Conservation (phyloP, 2,113 vertebrate species). For the Paraplagusia blochii region DNA sequence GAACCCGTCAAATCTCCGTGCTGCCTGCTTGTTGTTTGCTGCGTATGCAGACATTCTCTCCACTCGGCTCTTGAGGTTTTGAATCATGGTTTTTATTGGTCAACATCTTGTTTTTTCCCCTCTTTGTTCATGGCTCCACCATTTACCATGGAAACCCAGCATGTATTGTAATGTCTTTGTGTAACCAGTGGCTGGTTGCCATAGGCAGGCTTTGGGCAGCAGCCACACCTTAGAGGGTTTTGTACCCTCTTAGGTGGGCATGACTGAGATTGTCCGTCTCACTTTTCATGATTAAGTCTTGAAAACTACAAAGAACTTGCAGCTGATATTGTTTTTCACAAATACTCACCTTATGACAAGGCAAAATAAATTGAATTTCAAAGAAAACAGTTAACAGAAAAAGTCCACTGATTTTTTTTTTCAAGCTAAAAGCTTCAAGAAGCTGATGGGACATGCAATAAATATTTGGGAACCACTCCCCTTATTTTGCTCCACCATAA, state of each 20-base stretch:
- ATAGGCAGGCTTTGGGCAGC: conserved; percentile 44
- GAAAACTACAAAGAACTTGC: too few relatives aligned
- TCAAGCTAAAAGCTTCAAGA: too few relatives aligned
- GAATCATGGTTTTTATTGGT: conserved; percentile 56
- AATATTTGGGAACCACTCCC: too few relatives aligned
- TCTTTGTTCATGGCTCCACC: conserved; percentile 46
- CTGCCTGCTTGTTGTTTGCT: conserved; percentile 32
- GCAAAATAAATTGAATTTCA: too few relatives aligned
- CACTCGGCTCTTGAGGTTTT: conserved; percentile 35
- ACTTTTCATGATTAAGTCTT: background rate
- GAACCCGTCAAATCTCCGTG: conserved; percentile 27
- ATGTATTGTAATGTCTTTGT: conserved; percentile 69
- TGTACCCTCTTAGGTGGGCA: conserved; percentile 58
- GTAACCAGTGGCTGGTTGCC: conserved; percentile 62
- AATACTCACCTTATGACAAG: too few relatives aligned
- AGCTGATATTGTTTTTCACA: too few relatives aligned
- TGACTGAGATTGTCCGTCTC: too few relatives aligned
- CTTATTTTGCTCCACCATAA: too few relatives aligned
- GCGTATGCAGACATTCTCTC: conserved; percentile 23
- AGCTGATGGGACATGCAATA: too few relatives aligned
- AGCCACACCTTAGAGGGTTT: conserved; percentile 42
- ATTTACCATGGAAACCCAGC: conserved; percentile 75
- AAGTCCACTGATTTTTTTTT: too few relatives aligned
- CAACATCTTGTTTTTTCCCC: conserved; percentile 15
- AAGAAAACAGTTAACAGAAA: too few relatives aligned